Base-by-base conservation (phyloP, 2,888 invertebrate genomes). In the Pegoplata infirma region DNA sequence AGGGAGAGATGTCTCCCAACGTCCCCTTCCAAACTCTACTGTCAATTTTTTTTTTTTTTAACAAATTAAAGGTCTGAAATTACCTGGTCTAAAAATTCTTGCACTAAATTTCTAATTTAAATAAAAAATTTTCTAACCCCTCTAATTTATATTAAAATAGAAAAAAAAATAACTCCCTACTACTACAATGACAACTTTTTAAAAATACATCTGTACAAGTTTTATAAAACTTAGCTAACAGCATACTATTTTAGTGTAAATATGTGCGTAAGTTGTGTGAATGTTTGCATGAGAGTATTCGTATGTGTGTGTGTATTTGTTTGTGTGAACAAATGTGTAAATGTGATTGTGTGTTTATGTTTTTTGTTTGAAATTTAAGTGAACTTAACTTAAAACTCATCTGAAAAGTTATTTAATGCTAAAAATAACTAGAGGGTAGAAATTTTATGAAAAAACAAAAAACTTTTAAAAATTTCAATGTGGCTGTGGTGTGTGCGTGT, bases 401-500 rank as follows among this genome's bases (percentile, higher is more conserved):
- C 51, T 5, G 58, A 59, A 66, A 73, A 56, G 40, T 63, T 63
- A 32, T 68, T 63, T 63, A 75, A 75, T 47, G 61, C 16, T 16
- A 67, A 68, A 61, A 49, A 64, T 36, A 59, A 32, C 66, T 61
- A 5, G 47, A 56, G 61, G 55, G 40, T 68, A 28, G 16, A 56
- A 69, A 61, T 74, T 69, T 49, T 73, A 21, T 47, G 28, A 59
- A 72, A n/a, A n/a, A n/a, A n/a, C n/a, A n/a, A n/a, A n/a, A 40
- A 80, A 72, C 67, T 72, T 76, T 53, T 25, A 44, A 44, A 64
- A 53, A 68, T 66, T 68, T 55, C 49, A 32, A 16, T 64, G 61
- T 36, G 77, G 67, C 23, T n/a, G 7, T 55, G 10, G 19, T 55
- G 14, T 25, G 2, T 16, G 21, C 5, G 3, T 25, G 14, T 58